Percentiles rank a stretch among this genome's conserved stretches.
Evolutionary conservation across 2,797 vertebrate genomes (phyloP).

Genomic region (Oreonectes daqikongensis): DNA sequence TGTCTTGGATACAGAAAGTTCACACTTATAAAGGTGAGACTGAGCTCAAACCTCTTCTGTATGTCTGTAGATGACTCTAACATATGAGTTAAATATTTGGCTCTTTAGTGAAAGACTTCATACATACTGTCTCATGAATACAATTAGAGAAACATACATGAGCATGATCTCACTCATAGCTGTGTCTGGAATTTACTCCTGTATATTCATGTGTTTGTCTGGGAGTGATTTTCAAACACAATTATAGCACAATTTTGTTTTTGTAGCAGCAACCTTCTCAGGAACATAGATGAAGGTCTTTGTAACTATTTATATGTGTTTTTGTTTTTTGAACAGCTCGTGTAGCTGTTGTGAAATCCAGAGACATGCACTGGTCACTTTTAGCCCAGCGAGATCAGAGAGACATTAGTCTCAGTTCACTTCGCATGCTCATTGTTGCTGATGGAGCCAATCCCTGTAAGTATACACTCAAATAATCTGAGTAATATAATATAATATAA

Average conservation of each 20-base stretch:
- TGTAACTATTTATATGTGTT: constrained; percentile 1
- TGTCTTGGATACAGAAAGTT: constrained; percentile 98
- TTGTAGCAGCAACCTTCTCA: not conserved
- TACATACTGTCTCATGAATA: no score
- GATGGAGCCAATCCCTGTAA: constrained; percentile 97
- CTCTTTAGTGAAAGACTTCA: no score
- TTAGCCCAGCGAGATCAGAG: constrained; percentile 93
- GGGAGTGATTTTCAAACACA: no score
- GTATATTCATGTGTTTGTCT: no score
- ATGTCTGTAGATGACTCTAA: not conserved
- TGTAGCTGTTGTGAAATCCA: constrained; percentile 92
- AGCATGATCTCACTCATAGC: no score
- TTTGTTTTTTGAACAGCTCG: constrained; percentile 71
- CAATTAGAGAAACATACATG: no score
- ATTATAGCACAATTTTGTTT: not conserved
- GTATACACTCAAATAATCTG: constrained; percentile 60
- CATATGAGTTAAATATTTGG: not conserved
- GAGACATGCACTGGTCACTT: constrained; percentile 99
- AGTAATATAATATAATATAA: not conserved
- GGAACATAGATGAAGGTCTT: no score
- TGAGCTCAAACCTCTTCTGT: not conserved
- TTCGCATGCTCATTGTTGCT: constrained; percentile 92
- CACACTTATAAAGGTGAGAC: constrained; percentile 89
- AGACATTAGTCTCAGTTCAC: constrained; percentile 89
- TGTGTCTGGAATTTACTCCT: no score